Percentiles rank a stretch among this genome's conserved stretches.
Conservation (phyloP, 2,113 vertebrate genomes). For the Chaetops frenatus region DNA sequence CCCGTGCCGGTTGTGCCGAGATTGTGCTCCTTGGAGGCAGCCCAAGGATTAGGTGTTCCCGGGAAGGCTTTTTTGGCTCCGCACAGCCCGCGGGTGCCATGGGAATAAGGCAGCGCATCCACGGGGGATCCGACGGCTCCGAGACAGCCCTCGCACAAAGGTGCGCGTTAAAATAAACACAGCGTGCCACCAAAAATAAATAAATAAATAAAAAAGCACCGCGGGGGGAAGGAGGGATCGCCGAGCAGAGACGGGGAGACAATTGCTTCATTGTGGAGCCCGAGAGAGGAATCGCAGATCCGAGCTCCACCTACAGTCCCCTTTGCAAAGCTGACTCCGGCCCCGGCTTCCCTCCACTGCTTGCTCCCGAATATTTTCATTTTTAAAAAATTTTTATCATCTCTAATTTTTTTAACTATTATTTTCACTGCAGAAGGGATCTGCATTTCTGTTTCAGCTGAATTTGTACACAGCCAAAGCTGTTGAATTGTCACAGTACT, state of each 20-base stretch:
- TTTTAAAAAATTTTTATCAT: background rate
- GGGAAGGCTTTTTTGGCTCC: constrained; percentile 78
- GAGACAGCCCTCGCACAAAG: constrained; percentile 77
- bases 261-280: constrained; percentile 82
- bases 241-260: constrained; percentile 66
- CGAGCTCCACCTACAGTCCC: constrained; percentile 94
- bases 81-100: constrained; percentile 74
- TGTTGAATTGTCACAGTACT: background rate
- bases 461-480: fast-evolving
- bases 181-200: constrained; percentile 73
- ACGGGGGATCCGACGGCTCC: constrained; percentile 72
- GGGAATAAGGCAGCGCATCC: constrained; percentile 81
- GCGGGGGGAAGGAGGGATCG: constrained; percentile 59
- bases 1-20: constrained; percentile 76
- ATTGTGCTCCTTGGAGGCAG: constrained; percentile 79
- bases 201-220: too few species aligned
- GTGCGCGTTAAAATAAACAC: constrained; percentile 83
- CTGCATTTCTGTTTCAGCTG: fast-evolving
- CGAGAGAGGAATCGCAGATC: constrained; percentile 78
- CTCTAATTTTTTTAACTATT: background rate
- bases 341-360: background rate
- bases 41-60: constrained; percentile 95
- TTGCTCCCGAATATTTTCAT: background rate
- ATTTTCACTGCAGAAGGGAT: background rate
- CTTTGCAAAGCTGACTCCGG: constrained; percentile 37